Conservation (phyloP, 2,888 invertebrate species). For the Anorthoa munda region DNA sequence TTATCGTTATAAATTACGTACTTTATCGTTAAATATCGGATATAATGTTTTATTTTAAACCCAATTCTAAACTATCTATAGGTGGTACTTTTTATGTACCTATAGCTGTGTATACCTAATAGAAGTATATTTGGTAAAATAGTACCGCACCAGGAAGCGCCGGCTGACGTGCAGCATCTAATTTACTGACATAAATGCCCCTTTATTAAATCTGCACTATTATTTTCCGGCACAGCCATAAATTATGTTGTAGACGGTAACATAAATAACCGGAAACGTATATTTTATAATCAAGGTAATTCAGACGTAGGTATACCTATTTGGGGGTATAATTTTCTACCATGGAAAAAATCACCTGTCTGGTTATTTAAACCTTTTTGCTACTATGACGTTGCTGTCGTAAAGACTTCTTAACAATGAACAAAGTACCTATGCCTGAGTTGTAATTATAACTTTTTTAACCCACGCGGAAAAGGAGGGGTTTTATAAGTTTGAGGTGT, state of each 20-base stretch:
- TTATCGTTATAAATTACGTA: constrained; percentile 32
- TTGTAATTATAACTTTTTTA: no score
- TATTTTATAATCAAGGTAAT: constrained; percentile 53
- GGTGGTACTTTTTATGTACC: no score
- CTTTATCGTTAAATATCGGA: constrained; percentile 12
- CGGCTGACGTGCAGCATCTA: constrained; percentile 18
- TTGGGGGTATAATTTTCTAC: constrained; percentile 45
- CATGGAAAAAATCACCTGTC: constrained; percentile 8
- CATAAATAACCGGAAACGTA: constrained; percentile 49
- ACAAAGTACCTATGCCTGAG: not conserved
- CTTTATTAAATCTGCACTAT: constrained; percentile 45
- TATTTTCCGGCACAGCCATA: constrained; percentile 32
- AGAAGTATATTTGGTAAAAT: constrained; percentile 3
- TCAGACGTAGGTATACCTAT: constrained; percentile 27
- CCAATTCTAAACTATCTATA: not conserved
- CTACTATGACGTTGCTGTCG: not conserved
- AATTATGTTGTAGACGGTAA: constrained; percentile 35
- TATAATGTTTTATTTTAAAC: not conserved
- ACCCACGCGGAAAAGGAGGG: no score
- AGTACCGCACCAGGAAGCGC: constrained; percentile 16
- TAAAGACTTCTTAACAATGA: not conserved
- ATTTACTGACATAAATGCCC: constrained; percentile 33
- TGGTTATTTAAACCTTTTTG: not conserved
- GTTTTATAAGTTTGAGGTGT: no score
- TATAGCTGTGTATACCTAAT: not conserved